A percentile compares a stretch with the other conserved stretches of the same genome.
Evolutionary conservation across 1,140 invertebrate species (phyloP).

Genomic region (Hermetia illucens): DNA sequence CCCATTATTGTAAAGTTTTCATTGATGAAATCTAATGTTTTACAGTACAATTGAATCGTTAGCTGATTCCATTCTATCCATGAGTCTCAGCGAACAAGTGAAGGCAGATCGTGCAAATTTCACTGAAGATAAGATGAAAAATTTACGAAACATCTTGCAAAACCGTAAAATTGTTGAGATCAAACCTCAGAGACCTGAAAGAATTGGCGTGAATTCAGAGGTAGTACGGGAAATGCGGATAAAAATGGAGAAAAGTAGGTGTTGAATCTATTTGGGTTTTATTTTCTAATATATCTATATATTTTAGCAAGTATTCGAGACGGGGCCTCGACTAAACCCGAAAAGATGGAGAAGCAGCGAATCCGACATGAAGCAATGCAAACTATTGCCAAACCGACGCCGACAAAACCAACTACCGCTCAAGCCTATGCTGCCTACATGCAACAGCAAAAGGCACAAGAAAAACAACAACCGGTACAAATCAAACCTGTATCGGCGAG

Average conservation of each 20-base stretch:
- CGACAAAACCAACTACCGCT: slow-evolving; percentile 3
- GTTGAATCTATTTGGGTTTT: neutral
- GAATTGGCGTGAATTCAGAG: slow-evolving; percentile 24
- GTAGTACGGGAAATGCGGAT: slow-evolving; percentile 16
- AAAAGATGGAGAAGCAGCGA: slow-evolving; percentile 5
- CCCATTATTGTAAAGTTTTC: neutral
- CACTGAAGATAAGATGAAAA: slow-evolving; percentile 13
- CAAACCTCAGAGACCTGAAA: slow-evolving; percentile 24
- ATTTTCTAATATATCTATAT: neutral
- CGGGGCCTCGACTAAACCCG: slow-evolving; percentile 11
- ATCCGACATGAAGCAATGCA: neutral
- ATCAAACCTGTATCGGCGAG: no score
- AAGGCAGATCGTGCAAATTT: slow-evolving; percentile 15
- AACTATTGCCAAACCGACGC: slow-evolving; percentile 5
- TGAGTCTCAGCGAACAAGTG: slow-evolving; percentile 17
- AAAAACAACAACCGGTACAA: no score
- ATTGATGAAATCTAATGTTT: neutral
- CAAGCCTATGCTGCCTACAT: no score
- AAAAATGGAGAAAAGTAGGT: neutral
- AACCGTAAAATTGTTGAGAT: slow-evolving; percentile 18
- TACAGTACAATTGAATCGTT: slow-evolving; percentile 14
- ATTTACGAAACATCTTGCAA: slow-evolving; percentile 12
- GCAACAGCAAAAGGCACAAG: no score
- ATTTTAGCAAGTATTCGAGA: slow-evolving; percentile 12
- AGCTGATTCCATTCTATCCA: slow-evolving; percentile 23